Conservation (phyloP, 2,797 vertebrate genomes). For the Caiman crocodilus region DNA sequence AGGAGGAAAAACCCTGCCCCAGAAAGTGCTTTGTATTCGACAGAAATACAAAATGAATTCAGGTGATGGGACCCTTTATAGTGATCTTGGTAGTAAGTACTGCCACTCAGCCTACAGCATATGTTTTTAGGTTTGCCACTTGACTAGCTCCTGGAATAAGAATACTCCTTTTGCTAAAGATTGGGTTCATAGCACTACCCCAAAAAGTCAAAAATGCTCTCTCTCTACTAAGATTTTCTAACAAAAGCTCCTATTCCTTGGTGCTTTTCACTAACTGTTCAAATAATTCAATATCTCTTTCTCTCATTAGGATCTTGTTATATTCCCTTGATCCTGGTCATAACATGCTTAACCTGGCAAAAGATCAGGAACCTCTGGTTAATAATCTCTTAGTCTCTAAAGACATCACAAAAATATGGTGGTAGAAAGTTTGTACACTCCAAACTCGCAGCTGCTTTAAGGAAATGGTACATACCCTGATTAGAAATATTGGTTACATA, state of each 20-base stretch:
- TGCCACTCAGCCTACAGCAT: neutral
- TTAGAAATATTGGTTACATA: constrained; percentile 13
- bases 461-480: neutral
- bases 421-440: neutral
- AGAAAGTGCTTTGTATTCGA: neutral
- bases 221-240: neutral
- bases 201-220: neutral
- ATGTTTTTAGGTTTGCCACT: neutral
- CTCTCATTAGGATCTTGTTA: fast-evolving
- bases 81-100: neutral
- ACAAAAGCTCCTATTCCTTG: neutral
- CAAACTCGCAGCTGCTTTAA: neutral
- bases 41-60: neutral
- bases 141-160: constrained; percentile 11
- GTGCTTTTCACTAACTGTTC: neutral
- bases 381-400: neutral
- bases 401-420: constrained; percentile 10
- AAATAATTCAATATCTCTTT: neutral
- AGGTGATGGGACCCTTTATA: neutral
- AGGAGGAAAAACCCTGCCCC: neutral
- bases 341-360: neutral
- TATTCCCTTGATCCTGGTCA: neutral
- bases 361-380: neutral
- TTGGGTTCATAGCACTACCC: neutral
- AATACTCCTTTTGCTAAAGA: neutral